Conservation (phyloP, 2,888 invertebrate species). For the Heliconius sara region DNA sequence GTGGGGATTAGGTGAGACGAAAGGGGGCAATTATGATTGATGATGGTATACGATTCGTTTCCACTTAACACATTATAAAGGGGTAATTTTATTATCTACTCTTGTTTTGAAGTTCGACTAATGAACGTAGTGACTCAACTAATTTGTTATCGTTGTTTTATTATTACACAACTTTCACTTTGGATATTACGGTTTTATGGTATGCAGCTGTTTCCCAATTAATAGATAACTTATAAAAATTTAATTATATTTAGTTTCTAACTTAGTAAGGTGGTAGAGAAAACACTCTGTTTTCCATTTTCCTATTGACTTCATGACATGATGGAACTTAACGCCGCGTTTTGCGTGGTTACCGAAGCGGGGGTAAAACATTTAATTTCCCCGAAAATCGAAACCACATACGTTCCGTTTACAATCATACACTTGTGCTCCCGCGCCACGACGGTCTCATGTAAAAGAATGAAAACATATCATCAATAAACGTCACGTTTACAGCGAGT, state of each 20-base stretch:
- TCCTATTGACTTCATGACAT: background rate
- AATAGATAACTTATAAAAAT: background rate
- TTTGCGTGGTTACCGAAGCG: background rate
- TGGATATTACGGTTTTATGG: constrained; percentile 29
- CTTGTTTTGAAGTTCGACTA: constrained; percentile 78
- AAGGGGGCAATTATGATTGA: constrained; percentile 80
- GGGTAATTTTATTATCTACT: constrained; percentile 80
- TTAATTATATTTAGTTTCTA: background rate
- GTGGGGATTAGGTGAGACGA: constrained; percentile 52
- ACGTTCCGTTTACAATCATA: no score
- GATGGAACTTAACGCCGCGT: background rate
- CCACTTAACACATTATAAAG: constrained; percentile 81
- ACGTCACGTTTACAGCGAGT: no score
- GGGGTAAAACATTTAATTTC: background rate
- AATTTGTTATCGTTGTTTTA: constrained; percentile 60
- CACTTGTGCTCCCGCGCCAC: no score
- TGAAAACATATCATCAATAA: no score
- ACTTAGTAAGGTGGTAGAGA: background rate
- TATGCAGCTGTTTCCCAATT: background rate
- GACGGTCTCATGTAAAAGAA: no score
- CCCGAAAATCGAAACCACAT: no score
- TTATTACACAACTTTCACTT: constrained; percentile 26
- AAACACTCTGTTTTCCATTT: background rate
- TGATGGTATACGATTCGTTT: constrained; percentile 80
- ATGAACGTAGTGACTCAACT: constrained; percentile 75